Conservation (phyloP, 2,113 vertebrate species). For the Vulpes lagopus region DNA sequence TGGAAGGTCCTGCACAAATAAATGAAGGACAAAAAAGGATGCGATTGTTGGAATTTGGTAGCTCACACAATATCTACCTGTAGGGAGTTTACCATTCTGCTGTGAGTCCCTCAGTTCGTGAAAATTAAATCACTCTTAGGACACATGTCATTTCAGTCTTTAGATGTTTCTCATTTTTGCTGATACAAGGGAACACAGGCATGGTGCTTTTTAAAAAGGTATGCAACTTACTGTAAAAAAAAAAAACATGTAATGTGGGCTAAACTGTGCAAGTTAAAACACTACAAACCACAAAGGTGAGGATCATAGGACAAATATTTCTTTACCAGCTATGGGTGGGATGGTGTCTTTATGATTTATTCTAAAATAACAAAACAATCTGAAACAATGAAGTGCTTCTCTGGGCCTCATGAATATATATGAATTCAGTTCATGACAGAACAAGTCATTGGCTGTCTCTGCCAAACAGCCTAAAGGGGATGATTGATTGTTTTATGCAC, state of each 20-base stretch:
- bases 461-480: slow-evolving; percentile 79
- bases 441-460: slow-evolving; percentile 76
- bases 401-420: slow-evolving; percentile 79
- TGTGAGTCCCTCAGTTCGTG: not conserved
- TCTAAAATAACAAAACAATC: slow-evolving; percentile 85
- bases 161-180: slow-evolving; percentile 15
- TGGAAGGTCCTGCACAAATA: slow-evolving; percentile 65
- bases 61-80: not conserved
- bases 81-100: not conserved
- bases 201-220: not conserved
- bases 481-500: slow-evolving; percentile 84
- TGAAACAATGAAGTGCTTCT: slow-evolving; percentile 84
- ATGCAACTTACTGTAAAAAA: slow-evolving; percentile 10
- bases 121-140: not conserved
- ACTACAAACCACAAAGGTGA: slow-evolving; percentile 77
- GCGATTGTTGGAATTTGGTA: slow-evolving; percentile 52
- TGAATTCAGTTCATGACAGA: slow-evolving; percentile 84
- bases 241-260: not conserved
- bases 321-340: slow-evolving; percentile 73
- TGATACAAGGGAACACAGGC: slow-evolving; percentile 11
- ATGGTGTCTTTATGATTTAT: slow-evolving; percentile 78
- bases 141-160: not conserved
- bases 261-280: slow-evolving; percentile 74
- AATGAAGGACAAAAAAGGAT: slow-evolving; percentile 54
- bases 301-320: slow-evolving; percentile 79